Base-by-base conservation (phyloP, 2,797 vertebrate species). In the Gymnoscopelus braueri region DNA sequence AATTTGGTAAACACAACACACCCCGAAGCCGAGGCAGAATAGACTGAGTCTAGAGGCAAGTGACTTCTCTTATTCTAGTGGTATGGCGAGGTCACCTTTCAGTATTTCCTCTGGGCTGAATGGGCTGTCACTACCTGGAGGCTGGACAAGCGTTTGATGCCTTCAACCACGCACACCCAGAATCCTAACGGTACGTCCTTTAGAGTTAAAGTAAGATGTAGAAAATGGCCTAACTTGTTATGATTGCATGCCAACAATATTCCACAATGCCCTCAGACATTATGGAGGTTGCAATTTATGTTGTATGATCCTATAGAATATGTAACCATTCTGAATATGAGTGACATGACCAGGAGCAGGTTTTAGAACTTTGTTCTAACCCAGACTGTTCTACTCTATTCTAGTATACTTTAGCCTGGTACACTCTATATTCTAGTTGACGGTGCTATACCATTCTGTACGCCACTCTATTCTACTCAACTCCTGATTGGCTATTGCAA, bases 1-100 rank as follows among this genome's bases (percentile, higher is more conserved):
- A 91, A 90, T 81, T 81, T 79, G 52, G 90, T 90, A 90, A 93
- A 92, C 87, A 91, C 89, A 92, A 88, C 93, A 93, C 86, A 78
- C 89, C 89, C 78, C 69, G 70, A 26, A 5, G 60, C 13, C 63
- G 39, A 83, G 63, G 69, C 59, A 58, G 67, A 67, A 67, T 14
- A 55, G 65, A 75, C 57, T 71, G 52, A 26, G 69, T 58, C 77
- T 80, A 84, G 69, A 77, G 10, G 54, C 62, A 65, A 73, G 79
- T 75, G 77, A 87, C 85, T 89, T 80, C 24, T 88, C 82, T 79
- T 80, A 88, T 87, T 85, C 74, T 76, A 79, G 75, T 48, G 1
- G 67, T 81, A 12, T 63, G 60, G 69, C 80, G 58, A 64, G 63
- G 83, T 92, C 89, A 92, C 87, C 88, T 89, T 92, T 2, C 39